Percentiles rank a stretch among this genome's conserved stretches.
These are phyloP conservation scores for Falco rusticolus DNA, from an alignment of 2,797 vertebrate species.

Conservation along the genomic window DNA sequence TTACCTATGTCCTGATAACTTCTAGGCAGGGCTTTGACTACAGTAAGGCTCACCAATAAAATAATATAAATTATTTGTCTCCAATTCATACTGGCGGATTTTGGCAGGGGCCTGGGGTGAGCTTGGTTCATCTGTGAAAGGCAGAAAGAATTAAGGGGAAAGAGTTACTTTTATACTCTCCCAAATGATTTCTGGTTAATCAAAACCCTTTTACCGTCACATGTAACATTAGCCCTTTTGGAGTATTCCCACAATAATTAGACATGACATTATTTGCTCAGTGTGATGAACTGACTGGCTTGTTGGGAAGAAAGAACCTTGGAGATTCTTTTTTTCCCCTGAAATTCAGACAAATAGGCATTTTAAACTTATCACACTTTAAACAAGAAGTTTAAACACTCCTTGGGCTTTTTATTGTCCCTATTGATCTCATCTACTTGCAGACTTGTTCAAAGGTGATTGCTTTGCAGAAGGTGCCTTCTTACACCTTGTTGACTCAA, in stretches of 20 bases:
- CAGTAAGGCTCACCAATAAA: constrained; percentile 32
- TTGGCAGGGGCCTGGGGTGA: neutral
- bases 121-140: neutral
- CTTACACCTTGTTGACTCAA: neutral
- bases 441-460: neutral
- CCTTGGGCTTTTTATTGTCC: neutral
- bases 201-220: constrained; percentile 33
- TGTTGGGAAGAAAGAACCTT: constrained; percentile 8
- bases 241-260: neutral
- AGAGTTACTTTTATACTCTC: constrained; percentile 52
- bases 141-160: neutral
- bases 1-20: constrained; percentile 63
- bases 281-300: neutral
- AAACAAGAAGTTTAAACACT: constrained; percentile 64
- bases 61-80: constrained; percentile 15
- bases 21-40: constrained; percentile 39
- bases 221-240: neutral
- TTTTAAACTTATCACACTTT: constrained; percentile 31
- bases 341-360: neutral
- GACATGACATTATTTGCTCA: constrained; percentile 33
- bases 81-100: constrained; percentile 46
- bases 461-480: neutral
- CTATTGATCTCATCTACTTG: neutral
- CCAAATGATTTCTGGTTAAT: constrained; percentile 45
- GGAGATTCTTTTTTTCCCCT: neutral